phyloP scores from a whole-genome alignment of 2,888 invertebrate genomes.

The Patella ulyssiponensis region DNA sequence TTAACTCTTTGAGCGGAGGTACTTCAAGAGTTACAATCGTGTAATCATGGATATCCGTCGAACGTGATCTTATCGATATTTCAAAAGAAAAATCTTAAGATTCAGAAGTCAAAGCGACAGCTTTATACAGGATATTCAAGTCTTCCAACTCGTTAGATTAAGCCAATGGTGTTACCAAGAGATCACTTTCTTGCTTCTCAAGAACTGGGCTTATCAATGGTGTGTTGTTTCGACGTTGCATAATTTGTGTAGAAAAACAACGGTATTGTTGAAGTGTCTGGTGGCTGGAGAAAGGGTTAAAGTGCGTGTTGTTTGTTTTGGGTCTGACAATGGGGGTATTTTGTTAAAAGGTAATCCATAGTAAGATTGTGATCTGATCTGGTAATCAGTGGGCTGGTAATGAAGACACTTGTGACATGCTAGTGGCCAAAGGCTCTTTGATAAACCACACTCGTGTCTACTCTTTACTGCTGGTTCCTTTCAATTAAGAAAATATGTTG shows the following conservation, averaged over 20 bases:
- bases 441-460: not conserved
- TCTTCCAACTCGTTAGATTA: too few species aligned
- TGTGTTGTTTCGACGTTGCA: not conserved
- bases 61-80: too few species aligned
- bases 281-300: not conserved
- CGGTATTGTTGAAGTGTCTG: not conserved
- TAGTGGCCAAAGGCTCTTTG: conserved; percentile 2
- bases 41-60: too few species aligned
- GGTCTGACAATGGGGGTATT: not conserved
- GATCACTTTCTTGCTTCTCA: too few species aligned
- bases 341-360: not conserved
- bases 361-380: not conserved
- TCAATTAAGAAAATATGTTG: too few species aligned
- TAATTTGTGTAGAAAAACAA: conserved; percentile 10
- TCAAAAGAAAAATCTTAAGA: too few species aligned
- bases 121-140: too few species aligned
- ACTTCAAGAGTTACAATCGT: too few species aligned
- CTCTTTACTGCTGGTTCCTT: too few species aligned
- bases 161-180: too few species aligned
- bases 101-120: too few species aligned
- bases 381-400: not conserved
- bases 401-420: not conserved
- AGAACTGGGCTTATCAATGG: not conserved
- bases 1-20: too few species aligned
- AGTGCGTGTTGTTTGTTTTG: not conserved